Base-by-base conservation (phyloP, 2,797 vertebrate species). In the Scolopax bukidnonensis region DNA sequence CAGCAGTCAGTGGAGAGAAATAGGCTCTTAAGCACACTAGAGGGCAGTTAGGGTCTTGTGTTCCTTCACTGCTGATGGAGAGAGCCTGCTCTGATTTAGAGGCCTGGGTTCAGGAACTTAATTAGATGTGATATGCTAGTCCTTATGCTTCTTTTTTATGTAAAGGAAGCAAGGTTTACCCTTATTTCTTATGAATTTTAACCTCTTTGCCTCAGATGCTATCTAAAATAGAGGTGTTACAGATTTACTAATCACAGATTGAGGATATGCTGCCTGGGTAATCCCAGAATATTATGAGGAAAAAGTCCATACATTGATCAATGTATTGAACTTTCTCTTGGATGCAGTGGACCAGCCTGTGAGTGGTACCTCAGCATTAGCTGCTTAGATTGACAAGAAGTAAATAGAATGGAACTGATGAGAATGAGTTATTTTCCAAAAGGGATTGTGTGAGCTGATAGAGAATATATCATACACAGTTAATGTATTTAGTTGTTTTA, bases 41-140 rank as follows among this genome's bases (percentile, higher is more conserved):
- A 95, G 96, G 96, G 96, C 95, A 95, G 86, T 89, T 97, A 63
- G 48, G 51, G 63, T 79, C 90, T 84, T 73, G 43, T 63, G 32
- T 94, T 95, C 43, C 84, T 89, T 67, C 56, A 19, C n/a, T 56
- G 51, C 32, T 0, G 0, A 41, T 15, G 14, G n/a, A 82, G 43
- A 50, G 18, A 71, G 51, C 56, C 47, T 47, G 74, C 54, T 82
- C 5, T 73, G 38, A 79, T 71, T 61, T 64, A 78, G 28, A 65
- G 38, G 51, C 54, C 30, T 65, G 18, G 10, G 41, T 87, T 92
- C 61, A 76, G 77, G 33, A 71, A 6, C 51, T 67, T 32, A 23
- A 48, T 89, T 25, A 56, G 21, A 56, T 23, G 21, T 18, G 19
- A 43, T 50, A 10, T 11, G 33, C 19, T 32, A 30, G 20, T 76